Evolutionary conservation across 1,140 invertebrate species (phyloP), one percentile per base, ranked within the genome.

Genomic region (Marisa cornuarietis): DNA sequence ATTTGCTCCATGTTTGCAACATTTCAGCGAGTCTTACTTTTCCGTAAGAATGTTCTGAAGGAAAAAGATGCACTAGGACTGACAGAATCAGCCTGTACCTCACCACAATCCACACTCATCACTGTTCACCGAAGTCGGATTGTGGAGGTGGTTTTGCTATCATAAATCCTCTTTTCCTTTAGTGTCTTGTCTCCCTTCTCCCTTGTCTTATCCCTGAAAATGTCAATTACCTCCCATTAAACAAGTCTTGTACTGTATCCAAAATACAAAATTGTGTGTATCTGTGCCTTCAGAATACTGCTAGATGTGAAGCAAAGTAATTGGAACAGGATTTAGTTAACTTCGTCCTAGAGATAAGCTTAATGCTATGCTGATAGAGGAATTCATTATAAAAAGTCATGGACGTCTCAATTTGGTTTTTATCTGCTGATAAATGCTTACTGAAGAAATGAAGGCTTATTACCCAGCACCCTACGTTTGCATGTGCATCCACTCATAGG

Each of bases 1-100:
- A 61, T 16, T 51, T 75, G 26, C 26, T 82, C 18, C 71, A 76
- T 18, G 42, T 5, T 71, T 71, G n/a, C 13, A 10, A n/a, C 71
- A 78, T 86, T 86, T 72, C 83, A 92, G 91, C 93, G 98, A 81
- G 97, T 99, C 0, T 93, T 97, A 80, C 90, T 99, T 24, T 99
- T 99, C 91, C 93, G 97, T 68, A 96, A 97, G 87, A 95, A 97
- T 86, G 96, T 99, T 16, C 92, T 94, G 1, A 96, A 96, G 87
- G 98, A 99, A 87, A 99, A 98, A 91, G 91, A 91, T 82, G 94
- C 95, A 18, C 92, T 97, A 83, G 97, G 96, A 7, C 91, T 98
- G 62, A 96, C 95, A 8, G 96, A 97, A 91, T 95, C 95, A 79
- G 95, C 94, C 0, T 96, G 95, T 91, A 95, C 94, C 18, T 94